Conservation (phyloP, 92 coral and sea anemone species). For the Zoanthus gigantus region DNA sequence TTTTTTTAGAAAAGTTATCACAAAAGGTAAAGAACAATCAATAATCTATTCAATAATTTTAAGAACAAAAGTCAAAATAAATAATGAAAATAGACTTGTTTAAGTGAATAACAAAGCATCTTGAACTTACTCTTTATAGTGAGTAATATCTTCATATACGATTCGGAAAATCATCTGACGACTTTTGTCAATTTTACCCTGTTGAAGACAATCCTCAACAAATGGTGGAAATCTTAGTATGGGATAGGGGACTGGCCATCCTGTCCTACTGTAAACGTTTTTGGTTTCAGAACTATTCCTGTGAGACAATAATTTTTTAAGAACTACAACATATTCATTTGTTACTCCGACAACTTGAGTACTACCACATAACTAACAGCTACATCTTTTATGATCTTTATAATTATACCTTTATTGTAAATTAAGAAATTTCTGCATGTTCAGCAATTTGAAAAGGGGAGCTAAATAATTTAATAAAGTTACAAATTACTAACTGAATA, state of each 20-base stretch:
- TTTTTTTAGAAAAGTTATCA: too few relatives aligned
- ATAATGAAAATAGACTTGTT: background rate
- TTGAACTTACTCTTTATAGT: too few relatives aligned
- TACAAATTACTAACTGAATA: background rate
- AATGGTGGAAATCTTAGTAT: background rate
- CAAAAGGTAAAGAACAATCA: background rate
- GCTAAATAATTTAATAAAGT: background rate
- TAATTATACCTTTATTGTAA: background rate
- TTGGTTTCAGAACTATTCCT: constrained; percentile 1
- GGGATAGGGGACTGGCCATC: background rate
- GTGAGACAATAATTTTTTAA: background rate
- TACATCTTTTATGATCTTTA: background rate
- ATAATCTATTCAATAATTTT: background rate
- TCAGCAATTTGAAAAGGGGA: background rate
- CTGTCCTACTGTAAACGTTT: background rate
- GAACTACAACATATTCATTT: background rate
- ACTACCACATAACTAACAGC: background rate
- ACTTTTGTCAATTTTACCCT: background rate
- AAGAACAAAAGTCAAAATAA: background rate
- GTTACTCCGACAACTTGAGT: background rate
- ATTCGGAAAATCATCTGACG: background rate
- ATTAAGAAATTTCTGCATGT: background rate
- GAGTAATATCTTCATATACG: background rate
- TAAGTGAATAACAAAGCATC: background rate
- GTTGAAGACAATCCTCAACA: background rate